Conservation (phyloP, 1,140 invertebrate species). For the Pogonus chalceus region DNA sequence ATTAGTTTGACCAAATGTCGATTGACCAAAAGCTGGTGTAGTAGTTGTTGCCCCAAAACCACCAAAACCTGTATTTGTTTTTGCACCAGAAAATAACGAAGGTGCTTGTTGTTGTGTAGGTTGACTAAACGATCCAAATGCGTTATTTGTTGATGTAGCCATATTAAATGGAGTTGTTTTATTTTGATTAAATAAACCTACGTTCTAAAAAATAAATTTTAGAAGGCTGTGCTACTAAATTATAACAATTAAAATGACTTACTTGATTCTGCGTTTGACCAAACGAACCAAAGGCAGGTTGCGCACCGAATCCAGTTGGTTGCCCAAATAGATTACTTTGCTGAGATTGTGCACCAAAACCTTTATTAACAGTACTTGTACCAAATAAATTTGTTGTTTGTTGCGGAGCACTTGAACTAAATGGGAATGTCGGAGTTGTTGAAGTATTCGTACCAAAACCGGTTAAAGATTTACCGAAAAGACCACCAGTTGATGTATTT, state of each 20-base stretch:
- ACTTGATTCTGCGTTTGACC: background rate
- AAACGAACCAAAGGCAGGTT: constrained; percentile 20
- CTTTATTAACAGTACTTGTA: constrained; percentile 19
- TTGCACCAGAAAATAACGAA: constrained; percentile 29
- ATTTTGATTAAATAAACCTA: constrained; percentile 24
- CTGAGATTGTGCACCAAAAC: constrained; percentile 35
- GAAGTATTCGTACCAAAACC: constrained; percentile 33
- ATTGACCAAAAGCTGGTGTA: constrained; percentile 22
- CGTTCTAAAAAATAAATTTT: constrained; percentile 21
- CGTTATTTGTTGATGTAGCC: constrained; percentile 41
- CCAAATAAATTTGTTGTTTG: constrained; percentile 12
- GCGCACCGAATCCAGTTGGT: constrained; percentile 42
- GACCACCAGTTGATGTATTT: constrained; percentile 11
- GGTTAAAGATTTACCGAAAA: constrained; percentile 27
- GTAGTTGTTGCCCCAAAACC: constrained; percentile 34
- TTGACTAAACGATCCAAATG: constrained; percentile 41
- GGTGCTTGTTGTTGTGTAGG: constrained; percentile 34
- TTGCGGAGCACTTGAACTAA: background rate
- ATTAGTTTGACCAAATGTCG: constrained; percentile 17
- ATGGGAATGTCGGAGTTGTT: background rate
- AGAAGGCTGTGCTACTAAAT: constrained; percentile 12
- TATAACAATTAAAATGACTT: background rate
- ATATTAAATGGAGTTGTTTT: constrained; percentile 41
- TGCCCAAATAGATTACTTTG: constrained; percentile 41
- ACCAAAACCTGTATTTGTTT: constrained; percentile 32